Conservation (phyloP, 2,797 vertebrate species). For the Halcyon smyrnensis region DNA sequence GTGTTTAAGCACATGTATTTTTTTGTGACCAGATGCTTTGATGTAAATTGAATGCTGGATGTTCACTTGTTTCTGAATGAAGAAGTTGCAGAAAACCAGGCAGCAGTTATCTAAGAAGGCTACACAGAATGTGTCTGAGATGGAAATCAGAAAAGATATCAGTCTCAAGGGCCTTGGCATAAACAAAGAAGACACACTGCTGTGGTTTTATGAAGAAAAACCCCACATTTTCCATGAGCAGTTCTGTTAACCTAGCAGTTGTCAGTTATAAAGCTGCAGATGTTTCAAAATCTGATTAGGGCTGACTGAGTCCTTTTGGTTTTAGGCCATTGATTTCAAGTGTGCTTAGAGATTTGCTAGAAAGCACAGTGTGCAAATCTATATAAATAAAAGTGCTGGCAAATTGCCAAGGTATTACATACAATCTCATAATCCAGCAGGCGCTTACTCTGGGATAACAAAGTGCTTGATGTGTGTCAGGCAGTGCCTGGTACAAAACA, state of each 20-base stretch:
- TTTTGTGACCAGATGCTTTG: neutral
- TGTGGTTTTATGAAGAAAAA: neutral
- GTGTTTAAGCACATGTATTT: neutral
- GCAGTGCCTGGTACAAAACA: neutral
- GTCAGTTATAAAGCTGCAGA: constrained; percentile 6
- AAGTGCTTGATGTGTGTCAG: neutral
- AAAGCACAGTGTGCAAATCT: neutral
- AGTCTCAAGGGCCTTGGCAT: neutral
- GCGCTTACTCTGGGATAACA: neutral
- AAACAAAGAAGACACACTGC: neutral
- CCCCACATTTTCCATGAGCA: neutral
- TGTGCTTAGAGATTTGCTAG: neutral
- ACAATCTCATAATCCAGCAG: neutral
- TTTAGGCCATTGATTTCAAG: constrained; percentile 14
- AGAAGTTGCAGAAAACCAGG: neutral
- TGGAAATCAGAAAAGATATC: neutral
- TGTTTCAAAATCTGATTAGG: constrained; percentile 30
- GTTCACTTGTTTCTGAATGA: constrained; percentile 2
- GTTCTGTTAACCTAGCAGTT: neutral
- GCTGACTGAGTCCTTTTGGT: neutral
- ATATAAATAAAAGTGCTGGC: neutral
- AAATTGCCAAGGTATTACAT: neutral
- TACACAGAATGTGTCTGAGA: neutral
- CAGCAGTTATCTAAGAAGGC: neutral
- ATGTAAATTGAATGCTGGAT: neutral